Evolutionary conservation across 2,888 invertebrate species (phyloP).

Genomic region (Ectemnius continuus): DNA sequence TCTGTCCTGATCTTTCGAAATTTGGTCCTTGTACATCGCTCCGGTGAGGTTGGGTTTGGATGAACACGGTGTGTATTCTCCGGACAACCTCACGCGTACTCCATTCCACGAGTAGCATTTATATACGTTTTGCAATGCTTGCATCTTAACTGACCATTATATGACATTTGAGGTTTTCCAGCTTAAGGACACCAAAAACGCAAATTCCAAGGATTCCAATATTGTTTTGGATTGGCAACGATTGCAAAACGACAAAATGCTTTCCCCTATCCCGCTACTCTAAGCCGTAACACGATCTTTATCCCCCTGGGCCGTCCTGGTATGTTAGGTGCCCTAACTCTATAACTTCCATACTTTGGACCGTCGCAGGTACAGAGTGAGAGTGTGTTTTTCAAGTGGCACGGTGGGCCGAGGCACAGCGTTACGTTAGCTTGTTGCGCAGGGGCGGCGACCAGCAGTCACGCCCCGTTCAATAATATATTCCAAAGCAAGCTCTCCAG

Average conservation of each 20-base stretch:
- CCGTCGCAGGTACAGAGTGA: conserved; percentile 77
- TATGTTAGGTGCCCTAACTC: conserved; percentile 68
- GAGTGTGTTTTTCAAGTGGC: conserved; percentile 77
- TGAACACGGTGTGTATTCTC: conserved; percentile 63
- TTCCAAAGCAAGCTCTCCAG: conserved; percentile 76
- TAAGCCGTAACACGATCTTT: conserved; percentile 52
- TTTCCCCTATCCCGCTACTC: conserved; percentile 62
- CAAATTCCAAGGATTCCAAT: conserved; percentile 3
- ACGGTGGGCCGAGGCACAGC: conserved; percentile 77
- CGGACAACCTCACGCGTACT: conserved; percentile 63
- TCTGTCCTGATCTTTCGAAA: conserved; percentile 74
- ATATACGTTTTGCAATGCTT: conserved; percentile 56
- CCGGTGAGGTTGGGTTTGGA: conserved; percentile 69
- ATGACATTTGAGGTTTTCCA: not conserved
- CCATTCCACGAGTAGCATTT: conserved; percentile 56
- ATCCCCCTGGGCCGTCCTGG: conserved; percentile 55
- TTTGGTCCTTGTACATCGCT: conserved; percentile 69
- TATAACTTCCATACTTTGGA: conserved; percentile 77
- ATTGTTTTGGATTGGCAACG: conserved; percentile 56
- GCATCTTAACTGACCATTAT: conserved; percentile 19
- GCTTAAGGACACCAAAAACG: not conserved
- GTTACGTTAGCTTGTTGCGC: conserved; percentile 73
- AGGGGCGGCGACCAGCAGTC: conserved; percentile 74
- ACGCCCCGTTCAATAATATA: conserved; percentile 73
- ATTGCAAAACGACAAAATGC: conserved; percentile 66